phyloP scores from a whole-genome alignment of 2,113 vertebrate species.

The Lophius piscatorius region DNA sequence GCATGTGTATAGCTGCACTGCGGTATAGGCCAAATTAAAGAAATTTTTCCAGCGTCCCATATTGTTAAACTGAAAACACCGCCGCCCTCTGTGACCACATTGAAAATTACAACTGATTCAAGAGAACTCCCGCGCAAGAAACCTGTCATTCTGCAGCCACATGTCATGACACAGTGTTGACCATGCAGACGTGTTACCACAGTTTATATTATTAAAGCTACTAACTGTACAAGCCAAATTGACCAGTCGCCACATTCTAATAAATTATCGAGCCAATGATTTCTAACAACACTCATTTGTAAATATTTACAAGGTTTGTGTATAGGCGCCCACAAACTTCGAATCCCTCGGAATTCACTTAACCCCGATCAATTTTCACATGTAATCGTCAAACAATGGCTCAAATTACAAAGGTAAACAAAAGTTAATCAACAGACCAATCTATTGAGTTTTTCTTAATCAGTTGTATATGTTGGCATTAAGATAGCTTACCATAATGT shows the following conservation, averaged over 20 bases:
- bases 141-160: conserved; percentile 46
- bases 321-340: not conserved
- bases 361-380: too few relatives aligned
- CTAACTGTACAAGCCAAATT: not conserved
- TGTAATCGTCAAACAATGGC: too few relatives aligned
- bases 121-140: conserved; percentile 72
- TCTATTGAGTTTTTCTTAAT: not conserved
- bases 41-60: not conserved
- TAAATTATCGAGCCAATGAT: not conserved
- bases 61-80: conserved; percentile 13
- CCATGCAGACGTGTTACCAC: not conserved
- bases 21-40: conserved; percentile 6
- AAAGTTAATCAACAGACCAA: too few relatives aligned
- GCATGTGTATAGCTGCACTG: not conserved
- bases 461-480: not conserved
- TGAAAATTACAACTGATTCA: conserved; percentile 53
- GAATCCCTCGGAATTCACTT: too few relatives aligned
- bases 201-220: not conserved
- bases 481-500: conserved; percentile 27
- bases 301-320: not conserved
- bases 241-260: not conserved
- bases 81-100: conserved; percentile 51
- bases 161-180: conserved; percentile 9
- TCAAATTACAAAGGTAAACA: too few relatives aligned
- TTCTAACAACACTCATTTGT: conserved; percentile 1